Percentiles rank a stretch among this genome's conserved stretches.
Evolutionary conservation across 92 coral and sea anemone genomes (phyloP).

Genomic region (Bergia puertoricense): DNA sequence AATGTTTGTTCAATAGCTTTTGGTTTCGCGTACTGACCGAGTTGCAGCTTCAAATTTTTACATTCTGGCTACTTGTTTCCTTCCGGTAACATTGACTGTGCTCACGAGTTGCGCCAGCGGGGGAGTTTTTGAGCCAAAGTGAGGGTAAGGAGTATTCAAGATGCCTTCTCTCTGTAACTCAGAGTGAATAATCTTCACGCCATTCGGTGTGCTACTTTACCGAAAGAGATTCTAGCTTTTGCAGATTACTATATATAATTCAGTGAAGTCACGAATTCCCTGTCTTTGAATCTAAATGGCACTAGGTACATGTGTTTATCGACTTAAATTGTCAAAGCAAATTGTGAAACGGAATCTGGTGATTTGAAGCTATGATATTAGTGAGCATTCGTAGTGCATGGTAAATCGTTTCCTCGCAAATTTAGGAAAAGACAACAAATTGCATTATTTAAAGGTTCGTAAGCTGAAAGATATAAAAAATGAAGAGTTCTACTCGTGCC

Average conservation of each 20-base stretch:
- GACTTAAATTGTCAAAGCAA: not conserved
- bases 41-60: not conserved
- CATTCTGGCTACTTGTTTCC: no score
- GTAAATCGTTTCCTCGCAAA: not conserved
- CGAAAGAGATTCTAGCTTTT: not conserved
- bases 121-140: not conserved
- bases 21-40: not conserved
- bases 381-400: not conserved
- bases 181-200: not conserved
- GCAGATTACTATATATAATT: no score
- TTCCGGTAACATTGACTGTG: no score
- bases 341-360: not conserved
- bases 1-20: not conserved
- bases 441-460: not conserved
- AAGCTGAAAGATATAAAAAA: no score
- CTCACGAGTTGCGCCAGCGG: no score
- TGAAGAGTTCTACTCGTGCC: not conserved
- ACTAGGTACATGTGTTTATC: not conserved
- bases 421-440: no score
- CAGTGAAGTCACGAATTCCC: not conserved
- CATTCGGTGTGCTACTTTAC: not conserved
- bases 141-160: not conserved
- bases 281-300: not conserved
- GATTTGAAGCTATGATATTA: not conserved
- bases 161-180: not conserved